Evolutionary conservation across 2,797 vertebrate species (phyloP), one percentile per base, ranked within the genome.

Genomic region (Lagocephalus sceleratus): DNA sequence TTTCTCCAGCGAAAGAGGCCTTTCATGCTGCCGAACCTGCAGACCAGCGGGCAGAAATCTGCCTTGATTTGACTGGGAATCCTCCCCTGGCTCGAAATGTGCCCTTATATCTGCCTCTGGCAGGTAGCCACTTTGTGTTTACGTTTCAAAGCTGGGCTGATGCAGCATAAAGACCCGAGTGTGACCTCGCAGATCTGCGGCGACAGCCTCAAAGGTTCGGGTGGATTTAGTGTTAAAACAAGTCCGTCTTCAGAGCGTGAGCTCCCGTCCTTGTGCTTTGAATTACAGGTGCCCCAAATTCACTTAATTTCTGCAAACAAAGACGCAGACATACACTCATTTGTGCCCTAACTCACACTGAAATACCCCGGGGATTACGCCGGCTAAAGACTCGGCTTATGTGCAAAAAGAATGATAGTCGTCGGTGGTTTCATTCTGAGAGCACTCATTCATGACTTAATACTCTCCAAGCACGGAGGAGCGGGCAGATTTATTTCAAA

Each of bases 391-490:
- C 68, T 20, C 22, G 50, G 54, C 51, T 84, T 63, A 71, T 51
- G 51, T 35, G 47, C 42, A 57, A 43, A 22, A 35, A 67, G 52
- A 66, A 15, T 69, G 75, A 68, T 54, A 57, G 71, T 51, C 14
- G 44, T 49, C 57, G 51, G 42, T 17, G 50, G 51, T 47, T 42
- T 73, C 15, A 22, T 53, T 49, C 59, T 81, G 60, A 83, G 63
- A 78, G 74, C 63, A 53, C 61, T 73, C 68, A 78, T 84, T 87
- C 79, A 85, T 73, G 65, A 63, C 59, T 73, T 70, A 75, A 73
- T 76, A 54, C 58, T 77, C 57, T 66, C 56, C 66, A 81, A 63
- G 47, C 45, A 57, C 20, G 59, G 61, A 71, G 73, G 68, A 71
- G 74, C 57, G 54, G 57, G 63, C 57, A 55, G 67, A 80, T 80